Base-by-base conservation (phyloP, 2,797 vertebrate species). In the Atherinosoma microstoma region DNA sequence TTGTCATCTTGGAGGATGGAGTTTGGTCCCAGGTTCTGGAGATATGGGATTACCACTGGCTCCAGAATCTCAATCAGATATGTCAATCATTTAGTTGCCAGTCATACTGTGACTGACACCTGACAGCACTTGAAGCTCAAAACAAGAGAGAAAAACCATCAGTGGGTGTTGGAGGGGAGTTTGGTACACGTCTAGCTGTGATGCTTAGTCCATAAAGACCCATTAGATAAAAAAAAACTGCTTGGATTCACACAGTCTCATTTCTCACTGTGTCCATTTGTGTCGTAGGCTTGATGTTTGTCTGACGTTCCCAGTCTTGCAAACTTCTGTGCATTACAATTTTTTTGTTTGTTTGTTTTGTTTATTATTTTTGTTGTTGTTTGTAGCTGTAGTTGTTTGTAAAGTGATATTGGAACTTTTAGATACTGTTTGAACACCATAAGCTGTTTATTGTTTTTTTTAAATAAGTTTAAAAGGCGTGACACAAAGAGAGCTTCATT, bases 391-490 rank as follows among this genome's bases (percentile, higher is more conserved):
- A 51, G 12, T 40, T 22, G 24, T 24, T 53, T 53, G n/a, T 53
- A 47, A 4, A 4, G 6, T 24, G n/a, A n/a, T 10, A 10, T 22
- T 51, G 22, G 49, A 1, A 53, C 2, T 53, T 53, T 22, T 53
- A 0, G 22, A 24, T 24, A 24, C 49, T 11, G 49, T 53, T 24
- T 53, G n/a, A 53, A 53, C 49, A 9, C 49, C 49, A 24, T 12
- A 53, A 54, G 12, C 10, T 34, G 13, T 40, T 15, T 38, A 45
- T 11, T 24, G 20, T 54, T 73, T 61, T 20, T 61, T 67, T 67
- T 1, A 3, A 16, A 3, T 29, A 27, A 38, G 27, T 61, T 67
- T 24, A 15, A 38, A 24, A 36, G 8, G 13, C 11, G n/a, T 30
- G n/a, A 34, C 3, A 47, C 36, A 54, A 62, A 1, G 42, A 22